A percentile compares a stretch with the other conserved stretches of the same genome.
phyloP scores from a whole-genome alignment of 1,140 invertebrate species.

The Galleria mellonella region DNA sequence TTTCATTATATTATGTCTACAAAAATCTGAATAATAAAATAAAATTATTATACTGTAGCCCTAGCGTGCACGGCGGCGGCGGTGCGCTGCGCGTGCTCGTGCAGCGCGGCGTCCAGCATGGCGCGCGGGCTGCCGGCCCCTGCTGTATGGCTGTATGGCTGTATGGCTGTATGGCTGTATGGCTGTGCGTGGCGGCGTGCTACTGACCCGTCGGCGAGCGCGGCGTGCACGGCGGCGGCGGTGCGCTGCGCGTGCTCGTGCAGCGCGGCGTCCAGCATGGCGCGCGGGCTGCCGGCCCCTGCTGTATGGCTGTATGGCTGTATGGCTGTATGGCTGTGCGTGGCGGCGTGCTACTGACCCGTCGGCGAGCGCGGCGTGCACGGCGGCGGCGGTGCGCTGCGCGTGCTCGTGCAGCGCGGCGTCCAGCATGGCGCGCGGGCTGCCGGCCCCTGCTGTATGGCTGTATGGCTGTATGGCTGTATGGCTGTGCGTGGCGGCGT shows the following conservation, averaged over 20 bases:
- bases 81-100: conserved; percentile 34
- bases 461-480: conserved; percentile 7
- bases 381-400: conserved; percentile 29
- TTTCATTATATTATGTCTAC: no score
- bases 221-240: conserved; percentile 34
- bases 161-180: no score
- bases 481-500: no score
- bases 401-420: conserved; percentile 35
- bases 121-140: conserved; percentile 20
- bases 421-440: conserved; percentile 29
- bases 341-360: conserved; percentile 28
- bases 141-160: conserved; percentile 9
- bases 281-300: conserved; percentile 22
- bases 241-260: conserved; percentile 34
- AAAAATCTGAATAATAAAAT: no score
- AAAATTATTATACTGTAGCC: no score
- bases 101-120: conserved; percentile 31
- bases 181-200: conserved; percentile 31
- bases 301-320: conserved; percentile 6
- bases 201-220: conserved; percentile 34
- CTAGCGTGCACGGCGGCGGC: conserved; percentile 34
- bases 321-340: no score
- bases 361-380: conserved; percentile 36
- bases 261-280: conserved; percentile 32
- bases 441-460: conserved; percentile 11